Percentiles rank a stretch among this genome's conserved stretches.
Conservation (phyloP, 2,888 invertebrate species). For the Heliothis peltigera region DNA sequence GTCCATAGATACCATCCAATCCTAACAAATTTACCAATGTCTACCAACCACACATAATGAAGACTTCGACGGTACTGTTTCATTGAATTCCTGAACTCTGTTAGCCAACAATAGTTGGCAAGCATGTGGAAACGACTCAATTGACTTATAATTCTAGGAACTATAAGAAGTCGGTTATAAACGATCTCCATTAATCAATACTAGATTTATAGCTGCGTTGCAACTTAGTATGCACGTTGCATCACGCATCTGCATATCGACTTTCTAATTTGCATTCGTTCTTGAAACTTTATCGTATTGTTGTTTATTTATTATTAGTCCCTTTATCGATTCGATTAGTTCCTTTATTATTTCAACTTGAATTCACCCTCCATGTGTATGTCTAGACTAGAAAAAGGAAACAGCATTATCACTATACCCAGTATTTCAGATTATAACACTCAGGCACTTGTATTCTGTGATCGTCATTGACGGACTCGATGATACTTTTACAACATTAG, state of each 20-base stretch:
- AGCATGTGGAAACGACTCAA: conserved; percentile 40
- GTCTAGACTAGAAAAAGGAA: too few relatives aligned
- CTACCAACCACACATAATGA: background rate
- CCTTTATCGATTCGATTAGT: background rate
- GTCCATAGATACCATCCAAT: too few relatives aligned
- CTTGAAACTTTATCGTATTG: conserved; percentile 45
- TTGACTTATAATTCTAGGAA: conserved; percentile 26
- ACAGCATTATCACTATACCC: too few relatives aligned
- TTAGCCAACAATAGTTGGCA: background rate
- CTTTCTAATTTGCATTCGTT: conserved; percentile 49
- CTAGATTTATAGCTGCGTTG: conserved; percentile 20
- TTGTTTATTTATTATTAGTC: conserved; percentile 5
- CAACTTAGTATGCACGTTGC: conserved; percentile 37
- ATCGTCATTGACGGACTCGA: too few relatives aligned
- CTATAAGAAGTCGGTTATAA: conserved; percentile 18
- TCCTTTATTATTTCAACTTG: background rate
- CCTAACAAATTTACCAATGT: too few relatives aligned
- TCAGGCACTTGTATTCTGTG: too few relatives aligned
- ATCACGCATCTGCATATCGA: conserved; percentile 43
- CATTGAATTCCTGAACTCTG: background rate
- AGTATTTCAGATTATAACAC: too few relatives aligned
- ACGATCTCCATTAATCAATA: conserved; percentile 43
- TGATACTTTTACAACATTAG: too few relatives aligned
- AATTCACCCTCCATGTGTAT: too few relatives aligned
- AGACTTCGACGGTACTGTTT: background rate